These are phyloP conservation scores for Antrozous pallidus DNA, from an alignment of 2,797 vertebrate genomes.

Conservation along the genomic window DNA sequence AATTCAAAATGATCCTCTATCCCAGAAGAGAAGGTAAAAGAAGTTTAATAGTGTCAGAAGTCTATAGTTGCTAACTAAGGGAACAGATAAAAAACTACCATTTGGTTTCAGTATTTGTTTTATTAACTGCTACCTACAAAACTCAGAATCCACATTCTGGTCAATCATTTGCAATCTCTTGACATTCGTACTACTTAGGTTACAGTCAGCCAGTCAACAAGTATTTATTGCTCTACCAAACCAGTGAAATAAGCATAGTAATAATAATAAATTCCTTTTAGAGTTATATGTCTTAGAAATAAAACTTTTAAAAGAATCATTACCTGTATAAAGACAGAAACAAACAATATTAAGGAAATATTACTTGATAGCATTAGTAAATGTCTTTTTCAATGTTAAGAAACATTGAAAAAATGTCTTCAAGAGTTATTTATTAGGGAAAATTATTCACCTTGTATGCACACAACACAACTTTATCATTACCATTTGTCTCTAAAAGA, in stretches of 20 bases:
- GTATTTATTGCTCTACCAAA: slow-evolving; percentile 56
- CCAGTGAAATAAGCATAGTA: slow-evolving; percentile 10
- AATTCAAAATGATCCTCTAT: background rate
- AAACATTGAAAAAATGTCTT: background rate
- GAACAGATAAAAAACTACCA: slow-evolving; percentile 41
- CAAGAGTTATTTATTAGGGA: background rate
- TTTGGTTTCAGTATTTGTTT: slow-evolving; percentile 32
- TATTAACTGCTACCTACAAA: slow-evolving; percentile 52
- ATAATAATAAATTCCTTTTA: slow-evolving; percentile 9
- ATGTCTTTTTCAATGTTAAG: background rate
- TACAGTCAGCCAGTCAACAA: slow-evolving; percentile 69
- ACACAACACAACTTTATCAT: background rate
- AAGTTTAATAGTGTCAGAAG: background rate
- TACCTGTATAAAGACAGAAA: slow-evolving; percentile 9
- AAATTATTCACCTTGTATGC: background rate
- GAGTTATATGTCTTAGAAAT: background rate
- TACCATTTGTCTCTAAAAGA: background rate
- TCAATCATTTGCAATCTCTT: slow-evolving; percentile 72
- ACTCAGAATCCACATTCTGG: slow-evolving; percentile 57
- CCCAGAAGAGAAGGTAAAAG: slow-evolving; percentile 1
- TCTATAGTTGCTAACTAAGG: background rate
- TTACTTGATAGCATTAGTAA: background rate
- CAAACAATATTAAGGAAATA: slow-evolving; percentile 11
- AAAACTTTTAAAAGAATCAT: background rate
- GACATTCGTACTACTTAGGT: slow-evolving; percentile 52